These are phyloP conservation scores for Callyntrura guangdongensis DNA, from an alignment of 2,888 invertebrate genomes.

Conservation along the genomic window DNA sequence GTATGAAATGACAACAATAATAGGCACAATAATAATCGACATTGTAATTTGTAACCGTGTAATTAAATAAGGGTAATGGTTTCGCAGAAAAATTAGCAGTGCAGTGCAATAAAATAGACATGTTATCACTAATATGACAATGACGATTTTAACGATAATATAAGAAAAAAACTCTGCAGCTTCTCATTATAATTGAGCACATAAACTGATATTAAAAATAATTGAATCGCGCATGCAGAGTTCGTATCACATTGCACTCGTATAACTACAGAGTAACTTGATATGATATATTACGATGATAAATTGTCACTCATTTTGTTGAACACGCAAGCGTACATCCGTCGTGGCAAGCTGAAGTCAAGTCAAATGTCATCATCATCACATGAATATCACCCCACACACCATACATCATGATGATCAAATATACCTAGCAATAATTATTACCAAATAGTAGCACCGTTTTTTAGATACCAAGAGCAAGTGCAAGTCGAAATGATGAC, in stretches of 20 bases:
- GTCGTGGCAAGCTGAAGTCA: neutral
- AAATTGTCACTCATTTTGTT: neutral
- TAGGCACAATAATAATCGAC: no score
- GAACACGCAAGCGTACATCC: constrained; percentile 36
- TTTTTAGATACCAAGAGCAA: neutral
- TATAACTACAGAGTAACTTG: neutral
- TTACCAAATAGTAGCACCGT: neutral
- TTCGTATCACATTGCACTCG: neutral
- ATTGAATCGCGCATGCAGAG: neutral
- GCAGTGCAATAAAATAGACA: neutral
- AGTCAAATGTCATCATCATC: constrained; percentile 43
- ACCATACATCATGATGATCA: neutral
- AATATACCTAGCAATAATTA: neutral
- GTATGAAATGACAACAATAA: no score
- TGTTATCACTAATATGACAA: neutral
- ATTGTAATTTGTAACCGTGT: neutral
- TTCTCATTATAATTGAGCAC: neutral
- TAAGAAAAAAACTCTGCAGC: no score
- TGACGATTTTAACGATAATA: no score
- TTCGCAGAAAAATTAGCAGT: neutral
- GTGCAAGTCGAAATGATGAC: neutral
- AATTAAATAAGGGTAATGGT: neutral
- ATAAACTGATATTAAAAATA: no score
- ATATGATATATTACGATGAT: neutral
- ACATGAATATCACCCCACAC: constrained; percentile 18